Base-by-base conservation (phyloP, 2,888 invertebrate species). In the Eledona agricola region DNA sequence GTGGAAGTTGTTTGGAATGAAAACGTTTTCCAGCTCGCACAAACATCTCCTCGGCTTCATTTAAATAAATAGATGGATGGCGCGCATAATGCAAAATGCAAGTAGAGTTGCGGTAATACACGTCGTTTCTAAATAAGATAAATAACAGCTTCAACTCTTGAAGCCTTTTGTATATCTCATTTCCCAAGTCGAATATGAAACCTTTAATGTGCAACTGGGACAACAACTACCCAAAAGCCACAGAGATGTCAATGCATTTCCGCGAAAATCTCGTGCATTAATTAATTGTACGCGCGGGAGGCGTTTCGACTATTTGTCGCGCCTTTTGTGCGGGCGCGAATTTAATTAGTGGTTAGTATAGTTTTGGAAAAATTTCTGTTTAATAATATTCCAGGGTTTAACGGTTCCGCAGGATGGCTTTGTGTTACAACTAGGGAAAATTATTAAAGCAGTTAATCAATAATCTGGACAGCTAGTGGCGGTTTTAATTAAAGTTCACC, bases 391-490 rank as follows among this genome's bases (percentile, higher is more conserved):
- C 11, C 7, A 6, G 7, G 15, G 22, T 42, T 17, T 5, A 29
- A 5, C 13, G 1, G 12, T 31, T 20, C 13, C n/a, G 4, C 28
- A 20, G 29, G 12, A 4, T 22, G 42, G 29, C 11, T 29, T 20
- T 17, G 29, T 4, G 12, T 29, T 42, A 29, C 20, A 31, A 20
- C 42, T 20, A 22, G 31, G 29, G 29, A 28, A 42, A 42, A 42
- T 42, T 29, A 42, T 42, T 42, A 42, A 42, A 42, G 42, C 42
- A 42, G 22, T 42, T 42, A 42, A 42, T 42, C 42, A 42, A 42
- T 42, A 42, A 28, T 42, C 29, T 22, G 22, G 31, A 42, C 31
- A 42, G 20, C 29, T 19, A 31, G 29, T 42, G 29, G 42, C 29
- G 31, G 42, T 42, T 42, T 42, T 42, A 42, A 42, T 42, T 42